Conservation (phyloP, 2,888 invertebrate species). For the Fissipunctia ypsillon region DNA sequence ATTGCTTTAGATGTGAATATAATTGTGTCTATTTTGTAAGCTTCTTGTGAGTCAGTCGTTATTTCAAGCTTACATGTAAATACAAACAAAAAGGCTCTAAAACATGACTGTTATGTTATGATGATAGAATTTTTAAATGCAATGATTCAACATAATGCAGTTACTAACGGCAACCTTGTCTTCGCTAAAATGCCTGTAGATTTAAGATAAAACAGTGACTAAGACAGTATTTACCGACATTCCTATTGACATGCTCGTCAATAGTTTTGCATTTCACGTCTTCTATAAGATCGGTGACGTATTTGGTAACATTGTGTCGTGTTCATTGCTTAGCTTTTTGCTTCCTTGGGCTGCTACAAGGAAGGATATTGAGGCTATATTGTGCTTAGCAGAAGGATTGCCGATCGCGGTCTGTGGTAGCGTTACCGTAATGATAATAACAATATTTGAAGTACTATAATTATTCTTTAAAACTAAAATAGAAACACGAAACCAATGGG, state of each 20-base stretch:
- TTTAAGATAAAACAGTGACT: slow-evolving; percentile 31
- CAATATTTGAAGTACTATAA: background rate
- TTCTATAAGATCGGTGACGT: background rate
- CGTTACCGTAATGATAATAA: background rate
- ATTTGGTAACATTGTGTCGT: background rate
- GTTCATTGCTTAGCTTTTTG: background rate
- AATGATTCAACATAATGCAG: slow-evolving; percentile 48
- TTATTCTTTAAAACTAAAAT: background rate
- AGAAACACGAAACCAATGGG: background rate
- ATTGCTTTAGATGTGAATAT: slow-evolving; percentile 61
- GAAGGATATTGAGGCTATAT: background rate
- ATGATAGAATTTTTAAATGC: slow-evolving; percentile 32
- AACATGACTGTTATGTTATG: slow-evolving; percentile 6
- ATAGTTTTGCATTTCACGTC: background rate
- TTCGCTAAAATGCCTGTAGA: slow-evolving; percentile 31
- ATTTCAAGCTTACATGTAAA: slow-evolving; percentile 28
- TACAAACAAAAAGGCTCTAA: slow-evolving; percentile 32
- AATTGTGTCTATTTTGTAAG: slow-evolving; percentile 58
- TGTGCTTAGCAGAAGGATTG: background rate
- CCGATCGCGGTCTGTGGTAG: background rate
- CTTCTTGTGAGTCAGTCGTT: slow-evolving; percentile 48
- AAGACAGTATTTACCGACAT: slow-evolving; percentile 33
- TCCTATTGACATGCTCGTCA: slow-evolving; percentile 5
- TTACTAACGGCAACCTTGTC: slow-evolving; percentile 12
- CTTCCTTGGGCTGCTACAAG: background rate